Evolutionary conservation across 2,888 invertebrate species (phyloP).

Genomic region (Morpho deidamia): DNA sequence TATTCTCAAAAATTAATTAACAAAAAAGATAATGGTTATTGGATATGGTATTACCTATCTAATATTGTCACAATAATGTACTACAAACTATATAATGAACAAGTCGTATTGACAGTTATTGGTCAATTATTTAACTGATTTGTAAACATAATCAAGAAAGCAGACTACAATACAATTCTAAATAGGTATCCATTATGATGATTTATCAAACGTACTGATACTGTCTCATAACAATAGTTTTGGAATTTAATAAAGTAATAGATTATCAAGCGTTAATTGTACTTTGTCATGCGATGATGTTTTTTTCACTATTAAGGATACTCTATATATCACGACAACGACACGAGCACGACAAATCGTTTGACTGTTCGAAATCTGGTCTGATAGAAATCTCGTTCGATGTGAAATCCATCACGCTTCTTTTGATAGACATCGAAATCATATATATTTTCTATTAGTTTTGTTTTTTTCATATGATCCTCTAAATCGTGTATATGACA

Average conservation of each 20-base stretch:
- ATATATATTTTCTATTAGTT: too few species aligned
- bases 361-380: background rate
- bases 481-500: too few species aligned
- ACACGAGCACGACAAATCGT: background rate
- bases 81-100: too few species aligned
- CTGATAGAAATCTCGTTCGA: too few species aligned
- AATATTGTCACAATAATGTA: too few species aligned
- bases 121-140: background rate
- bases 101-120: too few species aligned
- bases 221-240: conserved; percentile 6
- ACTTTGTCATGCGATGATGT: conserved; percentile 15
- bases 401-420: too few species aligned
- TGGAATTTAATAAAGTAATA: conserved; percentile 16
- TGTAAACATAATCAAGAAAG: background rate
- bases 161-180: background rate
- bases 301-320: conserved; percentile 2
- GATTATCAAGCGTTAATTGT: conserved; percentile 15
- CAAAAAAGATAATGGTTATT: too few species aligned
- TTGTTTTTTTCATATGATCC: too few species aligned
- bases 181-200: conserved; percentile 1
- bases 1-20: too few species aligned
- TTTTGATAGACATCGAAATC: too few species aligned
- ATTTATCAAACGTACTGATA: conserved; percentile 10
- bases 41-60: too few species aligned
- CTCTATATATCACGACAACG: background rate